Percentiles rank a stretch among this genome's conserved stretches.
Evolutionary conservation across 2,113 vertebrate genomes (phyloP).

Genomic region (Serranochromis macrocephalus): DNA sequence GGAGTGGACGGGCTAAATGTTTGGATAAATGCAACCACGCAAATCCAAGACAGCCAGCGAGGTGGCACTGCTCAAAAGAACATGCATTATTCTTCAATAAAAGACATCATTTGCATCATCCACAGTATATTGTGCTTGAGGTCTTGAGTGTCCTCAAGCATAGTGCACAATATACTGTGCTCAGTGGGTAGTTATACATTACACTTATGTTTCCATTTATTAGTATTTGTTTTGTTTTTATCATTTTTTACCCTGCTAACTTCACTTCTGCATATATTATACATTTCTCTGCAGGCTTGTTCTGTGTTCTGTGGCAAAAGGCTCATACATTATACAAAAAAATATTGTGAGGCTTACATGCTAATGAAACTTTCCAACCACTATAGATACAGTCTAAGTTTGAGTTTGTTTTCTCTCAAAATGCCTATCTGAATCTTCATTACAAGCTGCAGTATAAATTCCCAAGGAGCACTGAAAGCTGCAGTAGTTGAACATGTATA

Average conservation of each 20-base stretch:
- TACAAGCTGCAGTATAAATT: not conserved
- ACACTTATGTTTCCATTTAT: slow-evolving; percentile 14
- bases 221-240: not conserved
- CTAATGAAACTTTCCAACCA: slow-evolving; percentile 22
- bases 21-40: slow-evolving; percentile 8
- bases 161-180: not conserved
- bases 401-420: not conserved
- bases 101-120: slow-evolving; percentile 29
- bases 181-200: slow-evolving; percentile 34
- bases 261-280: slow-evolving; percentile 27
- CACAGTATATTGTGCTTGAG: not conserved
- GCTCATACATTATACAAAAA: slow-evolving; percentile 50
- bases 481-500: not conserved
- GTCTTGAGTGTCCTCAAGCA: not conserved
- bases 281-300: slow-evolving; percentile 5
- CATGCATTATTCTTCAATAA: slow-evolving; percentile 9
- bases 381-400: not conserved
- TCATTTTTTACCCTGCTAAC: not conserved
- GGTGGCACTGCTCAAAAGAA: not conserved
- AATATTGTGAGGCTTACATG: slow-evolving; percentile 7
- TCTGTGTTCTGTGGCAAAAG: slow-evolving; percentile 10
- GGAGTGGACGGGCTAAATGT: not conserved
- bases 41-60: not conserved
- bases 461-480: not conserved
- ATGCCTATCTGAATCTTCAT: not conserved